A percentile compares a stretch with the other conserved stretches of the same genome.
These are phyloP conservation scores for Pachymerium ferrugineum DNA, from an alignment of 2,888 invertebrate genomes.

Conservation along the genomic window DNA sequence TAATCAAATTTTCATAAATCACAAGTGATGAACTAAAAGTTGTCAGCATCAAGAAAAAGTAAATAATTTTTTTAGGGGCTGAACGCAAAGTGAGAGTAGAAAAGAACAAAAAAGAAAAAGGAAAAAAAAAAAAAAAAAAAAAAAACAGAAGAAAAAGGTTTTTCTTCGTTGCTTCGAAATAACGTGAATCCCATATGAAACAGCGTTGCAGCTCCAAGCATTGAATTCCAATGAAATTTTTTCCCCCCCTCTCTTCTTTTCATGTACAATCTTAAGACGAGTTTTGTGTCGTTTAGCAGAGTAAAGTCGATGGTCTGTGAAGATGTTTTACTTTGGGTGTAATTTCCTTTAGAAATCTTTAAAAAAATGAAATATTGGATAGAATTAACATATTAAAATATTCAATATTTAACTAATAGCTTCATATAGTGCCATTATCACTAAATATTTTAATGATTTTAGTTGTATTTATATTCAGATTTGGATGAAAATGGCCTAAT, in stretches of 20 bases:
- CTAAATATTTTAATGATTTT: no score
- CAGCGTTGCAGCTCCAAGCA: not conserved
- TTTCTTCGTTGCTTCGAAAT: not conserved
- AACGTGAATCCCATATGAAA: conserved; percentile 13
- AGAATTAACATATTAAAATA: no score
- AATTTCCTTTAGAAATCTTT: no score
- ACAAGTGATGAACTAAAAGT: conserved; percentile 18
- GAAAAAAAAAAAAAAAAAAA: not conserved
- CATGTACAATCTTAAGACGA: no score
- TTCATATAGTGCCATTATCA: no score
- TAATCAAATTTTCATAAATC: conserved; percentile 21
- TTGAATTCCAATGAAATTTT: conserved; percentile 9
- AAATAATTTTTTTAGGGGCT: not conserved
- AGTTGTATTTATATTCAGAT: no score
- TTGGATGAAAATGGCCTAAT: no score
- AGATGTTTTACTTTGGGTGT: no score
- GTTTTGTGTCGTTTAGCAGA: not conserved
- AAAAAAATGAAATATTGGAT: no score
- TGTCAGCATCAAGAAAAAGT: conserved; percentile 5
- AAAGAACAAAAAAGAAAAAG: not conserved
- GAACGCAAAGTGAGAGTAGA: not conserved
- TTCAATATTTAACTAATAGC: no score
- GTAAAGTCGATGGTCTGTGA: not conserved
- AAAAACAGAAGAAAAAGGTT: not conserved
- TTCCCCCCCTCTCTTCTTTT: no score